Conservation (phyloP, 2,113 vertebrate species). For the Grallaria varia region DNA sequence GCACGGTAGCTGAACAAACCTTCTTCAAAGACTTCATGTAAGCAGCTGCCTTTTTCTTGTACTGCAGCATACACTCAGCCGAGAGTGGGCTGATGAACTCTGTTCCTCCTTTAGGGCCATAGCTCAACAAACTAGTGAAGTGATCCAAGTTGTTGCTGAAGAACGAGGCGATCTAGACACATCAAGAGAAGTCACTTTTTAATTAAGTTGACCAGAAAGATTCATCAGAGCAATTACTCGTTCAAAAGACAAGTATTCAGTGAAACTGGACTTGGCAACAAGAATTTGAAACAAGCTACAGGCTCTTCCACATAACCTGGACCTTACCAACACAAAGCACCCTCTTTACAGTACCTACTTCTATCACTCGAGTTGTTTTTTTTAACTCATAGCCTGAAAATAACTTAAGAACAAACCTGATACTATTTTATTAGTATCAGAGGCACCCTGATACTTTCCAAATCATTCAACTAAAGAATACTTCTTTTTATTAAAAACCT, state of each 20-base stretch:
- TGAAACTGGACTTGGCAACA: not conserved
- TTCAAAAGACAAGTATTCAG: not conserved
- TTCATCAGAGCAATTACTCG: not conserved
- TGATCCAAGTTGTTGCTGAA: conserved; percentile 94
- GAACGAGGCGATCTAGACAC: conserved; percentile 89
- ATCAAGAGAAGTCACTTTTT: conserved; percentile 15
- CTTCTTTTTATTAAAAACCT: not conserved
- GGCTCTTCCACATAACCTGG: not conserved
- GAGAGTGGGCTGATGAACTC: conserved; percentile 84
- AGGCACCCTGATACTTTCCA: not conserved
- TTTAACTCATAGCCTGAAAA: not conserved
- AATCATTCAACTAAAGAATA: not conserved
- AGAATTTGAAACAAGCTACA: not conserved
- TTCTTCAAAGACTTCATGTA: conserved; percentile 85
- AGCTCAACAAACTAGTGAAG: conserved; percentile 84
- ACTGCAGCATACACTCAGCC: conserved; percentile 88
- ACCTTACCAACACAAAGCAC: not conserved
- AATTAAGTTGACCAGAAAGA: not conserved
- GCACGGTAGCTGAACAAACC: conserved; percentile 72
- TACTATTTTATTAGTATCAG: not conserved
- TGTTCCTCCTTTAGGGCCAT: conserved; percentile 78
- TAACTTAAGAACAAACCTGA: not conserved
- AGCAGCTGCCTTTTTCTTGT: conserved; percentile 89
- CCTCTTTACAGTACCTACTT: not conserved
- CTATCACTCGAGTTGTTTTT: not conserved